Percentiles rank a stretch among this genome's conserved stretches.
Conservation (phyloP, 1,140 invertebrate genomes). For the Trissolcus basalis region DNA sequence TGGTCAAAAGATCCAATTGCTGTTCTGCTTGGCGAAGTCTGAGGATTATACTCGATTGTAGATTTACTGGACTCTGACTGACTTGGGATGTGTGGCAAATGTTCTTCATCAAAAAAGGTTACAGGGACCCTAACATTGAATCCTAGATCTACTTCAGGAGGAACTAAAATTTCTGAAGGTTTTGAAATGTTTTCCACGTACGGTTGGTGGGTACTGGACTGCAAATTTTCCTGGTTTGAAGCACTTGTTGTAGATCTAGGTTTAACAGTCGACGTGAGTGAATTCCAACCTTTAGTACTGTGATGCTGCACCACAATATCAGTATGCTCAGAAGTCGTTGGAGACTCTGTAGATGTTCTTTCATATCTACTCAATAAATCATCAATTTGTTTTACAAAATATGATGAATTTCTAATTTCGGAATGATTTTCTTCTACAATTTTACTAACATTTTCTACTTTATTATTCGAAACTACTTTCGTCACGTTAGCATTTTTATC, state of each 20-base stretch:
- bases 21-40: slow-evolving; percentile 23
- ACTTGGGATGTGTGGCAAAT: no score
- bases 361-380: slow-evolving; percentile 19
- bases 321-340: slow-evolving; percentile 16
- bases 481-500: slow-evolving; percentile 16
- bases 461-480: slow-evolving; percentile 11
- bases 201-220: slow-evolving; percentile 9
- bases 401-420: no score
- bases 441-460: slow-evolving; percentile 7
- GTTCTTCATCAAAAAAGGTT: slow-evolving; percentile 4
- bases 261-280: slow-evolving; percentile 21
- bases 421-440: slow-evolving; percentile 4
- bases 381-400: not conserved
- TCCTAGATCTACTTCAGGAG: slow-evolving; percentile 38
- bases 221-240: slow-evolving; percentile 3
- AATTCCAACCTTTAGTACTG: slow-evolving; percentile 35
- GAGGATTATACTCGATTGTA: slow-evolving; percentile 38
- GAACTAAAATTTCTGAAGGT: slow-evolving; percentile 37
- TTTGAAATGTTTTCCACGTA: slow-evolving; percentile 12
- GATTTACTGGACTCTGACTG: slow-evolving; percentile 25
- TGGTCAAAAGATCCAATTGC: slow-evolving; percentile 6
- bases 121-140: slow-evolving; percentile 62
- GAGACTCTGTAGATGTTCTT: slow-evolving; percentile 6
- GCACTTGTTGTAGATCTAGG: slow-evolving; percentile 7
- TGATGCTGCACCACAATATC: slow-evolving; percentile 46